Evolutionary conservation across 2,113 vertebrate species (phyloP).

Genomic region (Cygnus atratus): DNA sequence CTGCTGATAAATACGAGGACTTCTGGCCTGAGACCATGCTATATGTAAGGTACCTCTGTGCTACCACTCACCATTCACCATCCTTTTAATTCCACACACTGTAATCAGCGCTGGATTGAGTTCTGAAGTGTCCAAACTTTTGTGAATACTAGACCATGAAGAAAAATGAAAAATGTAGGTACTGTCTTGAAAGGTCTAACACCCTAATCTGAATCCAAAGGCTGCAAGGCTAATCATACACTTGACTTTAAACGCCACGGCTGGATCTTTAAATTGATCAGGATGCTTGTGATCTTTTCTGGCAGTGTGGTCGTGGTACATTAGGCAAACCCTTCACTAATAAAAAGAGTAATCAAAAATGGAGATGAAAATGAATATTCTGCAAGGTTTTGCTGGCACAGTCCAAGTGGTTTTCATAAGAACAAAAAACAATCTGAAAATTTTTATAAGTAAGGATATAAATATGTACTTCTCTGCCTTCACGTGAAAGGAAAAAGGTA

Average conservation of each 20-base stretch:
- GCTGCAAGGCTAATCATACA: no score
- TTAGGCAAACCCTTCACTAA: neutral
- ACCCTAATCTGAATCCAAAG: neutral
- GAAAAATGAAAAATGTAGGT: accelerated
- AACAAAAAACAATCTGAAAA: neutral
- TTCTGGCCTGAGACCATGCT: neutral
- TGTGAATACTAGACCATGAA: neutral
- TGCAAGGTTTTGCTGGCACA: neutral
- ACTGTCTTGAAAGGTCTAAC: neutral
- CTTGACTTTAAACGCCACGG: neutral
- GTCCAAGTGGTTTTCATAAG: neutral
- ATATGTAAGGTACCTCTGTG: neutral
- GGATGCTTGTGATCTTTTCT: neutral
- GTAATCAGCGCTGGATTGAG: neutral
- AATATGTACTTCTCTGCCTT: neutral
- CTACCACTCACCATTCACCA: neutral
- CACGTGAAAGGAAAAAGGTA: neutral
- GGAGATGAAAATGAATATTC: neutral
- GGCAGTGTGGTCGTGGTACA: neutral
- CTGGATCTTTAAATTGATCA: neutral
- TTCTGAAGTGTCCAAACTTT: neutral
- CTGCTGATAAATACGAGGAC: neutral
- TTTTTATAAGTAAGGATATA: neutral
- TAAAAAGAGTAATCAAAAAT: neutral
- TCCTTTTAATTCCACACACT: neutral